Evolutionary conservation across 2,888 invertebrate species (phyloP).

Genomic region (Acrobasis suavella): DNA sequence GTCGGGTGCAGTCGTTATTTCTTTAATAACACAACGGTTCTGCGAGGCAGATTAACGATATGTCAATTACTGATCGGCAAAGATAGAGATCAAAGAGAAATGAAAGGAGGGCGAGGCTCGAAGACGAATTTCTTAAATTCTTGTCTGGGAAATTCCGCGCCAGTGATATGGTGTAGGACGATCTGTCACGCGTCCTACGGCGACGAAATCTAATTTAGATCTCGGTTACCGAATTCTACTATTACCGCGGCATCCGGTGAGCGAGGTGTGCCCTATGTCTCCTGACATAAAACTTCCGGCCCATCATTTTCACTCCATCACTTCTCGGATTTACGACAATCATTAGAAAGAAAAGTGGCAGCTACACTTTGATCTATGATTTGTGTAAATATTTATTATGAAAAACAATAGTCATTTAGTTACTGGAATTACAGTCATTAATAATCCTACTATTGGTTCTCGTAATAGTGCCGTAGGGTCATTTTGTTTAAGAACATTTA

Average conservation of each 20-base stretch:
- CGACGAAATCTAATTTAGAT: slow-evolving; percentile 60
- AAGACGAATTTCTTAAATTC: slow-evolving; percentile 25
- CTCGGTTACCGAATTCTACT: slow-evolving; percentile 52
- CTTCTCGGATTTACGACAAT: slow-evolving; percentile 53
- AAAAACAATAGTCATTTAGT: slow-evolving; percentile 25
- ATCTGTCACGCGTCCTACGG: slow-evolving; percentile 56
- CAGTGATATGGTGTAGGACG: slow-evolving; percentile 36
- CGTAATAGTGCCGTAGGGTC: neutral
- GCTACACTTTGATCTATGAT: slow-evolving; percentile 54
- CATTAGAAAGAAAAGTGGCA: slow-evolving; percentile 44
- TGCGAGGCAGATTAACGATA: slow-evolving; percentile 22
- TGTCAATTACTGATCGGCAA: slow-evolving; percentile 5
- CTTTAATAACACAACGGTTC: slow-evolving; percentile 12
- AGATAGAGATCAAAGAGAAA: slow-evolving; percentile 20
- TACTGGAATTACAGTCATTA: slow-evolving; percentile 22
- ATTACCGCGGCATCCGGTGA: slow-evolving; percentile 56
- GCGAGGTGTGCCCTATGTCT: slow-evolving; percentile 47
- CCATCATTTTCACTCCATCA: slow-evolving; percentile 51
- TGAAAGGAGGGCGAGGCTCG: slow-evolving; percentile 17
- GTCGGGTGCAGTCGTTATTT: neutral
- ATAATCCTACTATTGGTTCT: slow-evolving; percentile 9
- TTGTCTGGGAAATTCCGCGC: slow-evolving; percentile 17
- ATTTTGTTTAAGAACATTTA: neutral
- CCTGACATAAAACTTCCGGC: slow-evolving; percentile 59
- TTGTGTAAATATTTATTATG: slow-evolving; percentile 36